A percentile compares a stretch with the other conserved stretches of the same genome.
phyloP scores from a whole-genome alignment of 2,113 vertebrate species.

The Drymodes brunneopygia region DNA sequence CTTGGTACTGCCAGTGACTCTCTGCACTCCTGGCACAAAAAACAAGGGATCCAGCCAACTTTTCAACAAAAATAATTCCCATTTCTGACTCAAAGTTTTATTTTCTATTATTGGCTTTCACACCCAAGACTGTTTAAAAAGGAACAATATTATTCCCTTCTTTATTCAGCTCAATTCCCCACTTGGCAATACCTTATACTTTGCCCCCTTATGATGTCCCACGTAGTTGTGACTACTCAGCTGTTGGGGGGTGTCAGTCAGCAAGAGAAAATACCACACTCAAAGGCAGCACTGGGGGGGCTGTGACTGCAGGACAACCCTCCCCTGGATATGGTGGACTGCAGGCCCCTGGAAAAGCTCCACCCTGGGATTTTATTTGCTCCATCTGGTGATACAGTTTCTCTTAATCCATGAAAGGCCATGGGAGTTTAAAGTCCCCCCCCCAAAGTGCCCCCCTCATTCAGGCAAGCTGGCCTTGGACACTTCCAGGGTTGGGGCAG shows the following conservation, averaged over 20 bases:
- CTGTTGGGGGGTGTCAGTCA: not conserved
- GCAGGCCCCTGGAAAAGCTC: not conserved
- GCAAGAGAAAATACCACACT: not conserved
- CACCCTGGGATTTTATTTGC: fast-evolving
- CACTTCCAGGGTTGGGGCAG: not conserved
- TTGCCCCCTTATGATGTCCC: not conserved
- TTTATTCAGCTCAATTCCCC: not conserved
- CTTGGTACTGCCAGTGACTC: not conserved
- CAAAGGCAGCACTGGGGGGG: not conserved
- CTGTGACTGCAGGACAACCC: not conserved
- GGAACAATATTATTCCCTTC: not conserved
- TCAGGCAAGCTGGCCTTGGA: not conserved
- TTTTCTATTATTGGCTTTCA: not conserved
- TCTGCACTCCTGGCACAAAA: fast-evolving
- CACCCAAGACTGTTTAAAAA: not conserved
- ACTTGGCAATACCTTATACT: not conserved
- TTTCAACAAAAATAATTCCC: not conserved
- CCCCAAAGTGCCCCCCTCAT: fast-evolving
- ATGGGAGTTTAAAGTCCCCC: not conserved
- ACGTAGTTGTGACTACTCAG: fast-evolving
- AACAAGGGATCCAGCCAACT: not conserved
- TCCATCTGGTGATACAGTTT: not conserved
- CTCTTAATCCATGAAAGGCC: not conserved
- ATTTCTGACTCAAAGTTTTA: not conserved
- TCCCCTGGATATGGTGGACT: not conserved